These are phyloP conservation scores for Acarapis woodi DNA, from an alignment of 1,140 invertebrate genomes.

Conservation along the genomic window DNA sequence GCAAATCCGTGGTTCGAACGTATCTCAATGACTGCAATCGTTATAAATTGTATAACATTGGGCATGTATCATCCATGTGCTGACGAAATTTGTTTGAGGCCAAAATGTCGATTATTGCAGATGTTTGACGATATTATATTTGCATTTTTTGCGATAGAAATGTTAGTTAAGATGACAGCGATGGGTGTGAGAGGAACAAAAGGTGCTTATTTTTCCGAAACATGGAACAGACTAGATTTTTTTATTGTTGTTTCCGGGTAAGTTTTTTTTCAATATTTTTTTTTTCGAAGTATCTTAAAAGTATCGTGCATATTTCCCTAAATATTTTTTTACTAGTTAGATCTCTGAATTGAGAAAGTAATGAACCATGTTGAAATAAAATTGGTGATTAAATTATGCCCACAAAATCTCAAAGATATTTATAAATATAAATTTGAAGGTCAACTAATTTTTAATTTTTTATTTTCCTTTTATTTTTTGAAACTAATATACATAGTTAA, in stretches of 20 bases:
- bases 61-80: conserved; percentile 98
- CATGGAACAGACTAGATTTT: conserved; percentile 92
- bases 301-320: too few species aligned
- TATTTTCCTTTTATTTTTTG: too few species aligned
- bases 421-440: neutral
- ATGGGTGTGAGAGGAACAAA: conserved; percentile 79
- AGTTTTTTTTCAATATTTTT: conserved; percentile 14
- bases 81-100: conserved; percentile 51
- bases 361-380: too few species aligned
- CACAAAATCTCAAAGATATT: neutral
- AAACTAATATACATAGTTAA: too few species aligned
- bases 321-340: neutral
- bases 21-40: conserved; percentile 86
- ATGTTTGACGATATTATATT: conserved; percentile 95
- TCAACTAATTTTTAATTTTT: neutral
- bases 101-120: conserved; percentile 65
- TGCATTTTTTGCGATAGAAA: conserved; percentile 78
- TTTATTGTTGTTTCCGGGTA: conserved; percentile 93
- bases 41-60: conserved; percentile 91
- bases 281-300: neutral
- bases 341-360: too few species aligned
- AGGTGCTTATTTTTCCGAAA: conserved; percentile 78
- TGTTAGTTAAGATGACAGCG: conserved; percentile 92
- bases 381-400: too few species aligned
- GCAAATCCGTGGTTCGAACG: conserved; percentile 99